phyloP scores from a whole-genome alignment of 2,888 invertebrate species.

The Ectemnius lituratus region DNA sequence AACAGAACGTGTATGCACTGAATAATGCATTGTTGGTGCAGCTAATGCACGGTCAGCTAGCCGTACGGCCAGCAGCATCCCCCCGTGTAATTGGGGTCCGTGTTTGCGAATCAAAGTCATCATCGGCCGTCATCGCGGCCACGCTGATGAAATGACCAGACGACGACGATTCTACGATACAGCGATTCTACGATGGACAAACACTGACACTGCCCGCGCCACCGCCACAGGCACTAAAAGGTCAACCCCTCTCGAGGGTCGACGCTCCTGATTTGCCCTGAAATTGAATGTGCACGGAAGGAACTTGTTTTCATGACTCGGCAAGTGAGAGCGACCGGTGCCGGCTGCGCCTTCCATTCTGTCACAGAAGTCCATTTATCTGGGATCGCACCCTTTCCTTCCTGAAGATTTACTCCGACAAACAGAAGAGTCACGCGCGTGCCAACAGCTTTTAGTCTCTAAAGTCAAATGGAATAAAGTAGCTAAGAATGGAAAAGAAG shows the following conservation, averaged over 20 bases:
- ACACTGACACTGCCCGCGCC: neutral
- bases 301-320: slow-evolving; percentile 40
- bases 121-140: slow-evolving; percentile 71
- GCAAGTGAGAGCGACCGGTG: slow-evolving; percentile 3
- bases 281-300: slow-evolving; percentile 39
- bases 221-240: slow-evolving; percentile 46
- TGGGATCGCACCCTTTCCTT: slow-evolving; percentile 22
- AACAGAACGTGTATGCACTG: slow-evolving; percentile 71
- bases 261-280: slow-evolving; percentile 46
- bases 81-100: slow-evolving; percentile 75
- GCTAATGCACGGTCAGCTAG: slow-evolving; percentile 77
- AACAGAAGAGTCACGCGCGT: neutral
- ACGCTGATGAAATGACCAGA: slow-evolving; percentile 65
- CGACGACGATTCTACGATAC: slow-evolving; percentile 38
- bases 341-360: too few species aligned
- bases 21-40: slow-evolving; percentile 78
- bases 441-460: too few species aligned
- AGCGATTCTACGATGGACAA: slow-evolving; percentile 29
- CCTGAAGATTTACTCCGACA: slow-evolving; percentile 19
- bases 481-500: neutral
- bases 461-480: neutral
- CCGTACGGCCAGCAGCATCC: slow-evolving; percentile 53
- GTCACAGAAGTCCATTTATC: neutral
- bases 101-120: slow-evolving; percentile 78
- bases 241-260: slow-evolving; percentile 47